phyloP scores from a whole-genome alignment of 2,113 vertebrate species.

The Vimba vimba region DNA sequence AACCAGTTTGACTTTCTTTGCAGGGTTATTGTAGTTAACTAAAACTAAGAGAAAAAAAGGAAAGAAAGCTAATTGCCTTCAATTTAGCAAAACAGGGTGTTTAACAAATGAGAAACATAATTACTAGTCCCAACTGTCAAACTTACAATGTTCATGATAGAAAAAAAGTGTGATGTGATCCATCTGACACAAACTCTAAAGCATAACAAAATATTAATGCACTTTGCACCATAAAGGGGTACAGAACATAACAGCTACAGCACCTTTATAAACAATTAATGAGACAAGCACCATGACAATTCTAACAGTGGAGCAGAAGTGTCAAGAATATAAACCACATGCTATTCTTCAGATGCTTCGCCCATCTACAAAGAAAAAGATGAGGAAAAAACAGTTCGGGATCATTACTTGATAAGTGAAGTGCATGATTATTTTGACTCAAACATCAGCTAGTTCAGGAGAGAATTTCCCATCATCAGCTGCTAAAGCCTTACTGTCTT shows the following conservation, averaged over 20 bases:
- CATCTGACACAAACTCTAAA: neutral
- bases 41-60: too few relatives aligned
- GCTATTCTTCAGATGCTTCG: conserved; percentile 6
- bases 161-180: neutral
- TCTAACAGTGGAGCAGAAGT: conserved; percentile 11
- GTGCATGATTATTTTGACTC: conserved; percentile 31
- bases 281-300: conserved; percentile 7
- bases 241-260: conserved; percentile 24
- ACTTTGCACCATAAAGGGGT: neutral
- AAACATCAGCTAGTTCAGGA: neutral
- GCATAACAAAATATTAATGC: conserved; percentile 8
- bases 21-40: neutral
- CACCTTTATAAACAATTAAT: conserved; percentile 34
- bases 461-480: neutral
- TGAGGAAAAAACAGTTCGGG: neutral
- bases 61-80: too few relatives aligned
- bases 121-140: neutral
- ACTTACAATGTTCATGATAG: neutral
- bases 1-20: neutral
- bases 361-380: conserved; percentile 5
- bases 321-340: conserved; percentile 15
- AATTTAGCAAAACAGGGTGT: too few relatives aligned
- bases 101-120: too few relatives aligned
- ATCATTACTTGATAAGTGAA: conserved; percentile 41
- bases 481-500: neutral